These are phyloP conservation scores for Mastacembelus armatus DNA, from an alignment of 2,797 vertebrate species.

Conservation along the genomic window DNA sequence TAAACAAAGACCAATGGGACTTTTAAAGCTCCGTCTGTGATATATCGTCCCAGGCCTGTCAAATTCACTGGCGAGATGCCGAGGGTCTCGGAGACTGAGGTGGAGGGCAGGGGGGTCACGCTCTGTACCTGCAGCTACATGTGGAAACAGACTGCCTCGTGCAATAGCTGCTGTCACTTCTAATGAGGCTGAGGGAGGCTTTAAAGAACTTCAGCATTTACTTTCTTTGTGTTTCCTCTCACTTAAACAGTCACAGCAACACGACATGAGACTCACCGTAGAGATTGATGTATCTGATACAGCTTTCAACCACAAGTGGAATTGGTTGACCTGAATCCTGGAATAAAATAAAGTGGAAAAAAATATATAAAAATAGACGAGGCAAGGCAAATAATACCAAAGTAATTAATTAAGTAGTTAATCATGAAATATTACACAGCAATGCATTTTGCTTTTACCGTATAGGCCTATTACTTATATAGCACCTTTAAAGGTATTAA, in stretches of 20 bases:
- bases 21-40: slow-evolving; percentile 61
- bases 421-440: neutral
- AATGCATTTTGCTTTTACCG: neutral
- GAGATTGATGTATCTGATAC: slow-evolving; percentile 96
- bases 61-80: slow-evolving; percentile 50
- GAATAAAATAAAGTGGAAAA: slow-evolving; percentile 29
- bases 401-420: neutral
- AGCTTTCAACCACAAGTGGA: slow-evolving; percentile 97
- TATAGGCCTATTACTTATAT: neutral
- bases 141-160: slow-evolving; percentile 42
- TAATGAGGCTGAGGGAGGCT: slow-evolving; percentile 28
- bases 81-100: slow-evolving; percentile 27
- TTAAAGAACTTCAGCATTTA: slow-evolving; percentile 8
- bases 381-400: neutral
- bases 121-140: slow-evolving; percentile 49
- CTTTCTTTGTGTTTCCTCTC: slow-evolving; percentile 30
- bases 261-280: slow-evolving; percentile 87
- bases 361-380: slow-evolving; percentile 7
- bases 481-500: neutral
- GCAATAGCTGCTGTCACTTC: slow-evolving; percentile 45
- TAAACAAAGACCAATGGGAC: slow-evolving; percentile 54
- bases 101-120: slow-evolving; percentile 41
- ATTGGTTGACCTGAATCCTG: slow-evolving; percentile 92
- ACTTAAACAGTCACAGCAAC: neutral
- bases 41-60: slow-evolving; percentile 65